phyloP scores from a whole-genome alignment of 1,140 invertebrate species.

The Papilio xuthus region DNA sequence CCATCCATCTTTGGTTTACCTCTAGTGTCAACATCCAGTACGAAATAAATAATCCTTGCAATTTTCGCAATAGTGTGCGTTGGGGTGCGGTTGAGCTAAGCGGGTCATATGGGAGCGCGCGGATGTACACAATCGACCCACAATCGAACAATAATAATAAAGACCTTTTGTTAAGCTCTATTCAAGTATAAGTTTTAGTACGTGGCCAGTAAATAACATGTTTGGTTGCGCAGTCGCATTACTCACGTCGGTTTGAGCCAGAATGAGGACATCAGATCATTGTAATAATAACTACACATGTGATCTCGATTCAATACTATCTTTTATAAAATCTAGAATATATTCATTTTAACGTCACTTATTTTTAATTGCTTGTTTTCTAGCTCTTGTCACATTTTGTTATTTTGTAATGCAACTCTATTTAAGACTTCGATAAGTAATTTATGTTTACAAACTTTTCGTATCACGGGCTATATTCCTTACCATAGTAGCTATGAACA shows the following conservation, averaged over 20 bases:
- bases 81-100: constrained; percentile 46
- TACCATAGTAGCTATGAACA: not conserved
- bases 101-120: constrained; percentile 63
- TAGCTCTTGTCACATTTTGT: no score
- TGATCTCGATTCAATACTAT: constrained; percentile 27
- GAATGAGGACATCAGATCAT: constrained; percentile 30
- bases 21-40: constrained; percentile 11
- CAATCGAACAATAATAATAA: constrained; percentile 50
- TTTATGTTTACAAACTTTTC: not conserved
- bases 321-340: not conserved
- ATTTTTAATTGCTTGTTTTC: not conserved
- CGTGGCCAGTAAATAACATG: constrained; percentile 29
- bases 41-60: constrained; percentile 12
- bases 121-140: constrained; percentile 60
- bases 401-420: not conserved
- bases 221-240: constrained; percentile 34
- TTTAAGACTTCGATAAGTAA: not conserved
- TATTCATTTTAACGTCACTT: not conserved
- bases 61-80: constrained; percentile 41
- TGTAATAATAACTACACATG: not conserved
- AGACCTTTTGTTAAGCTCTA: constrained; percentile 41
- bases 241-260: not conserved
- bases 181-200: constrained; percentile 27
- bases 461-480: not conserved
- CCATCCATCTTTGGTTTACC: not conserved